These are phyloP conservation scores for Dendrocincla fuliginosa DNA, from an alignment of 2,797 vertebrate genomes.

Conservation along the genomic window DNA sequence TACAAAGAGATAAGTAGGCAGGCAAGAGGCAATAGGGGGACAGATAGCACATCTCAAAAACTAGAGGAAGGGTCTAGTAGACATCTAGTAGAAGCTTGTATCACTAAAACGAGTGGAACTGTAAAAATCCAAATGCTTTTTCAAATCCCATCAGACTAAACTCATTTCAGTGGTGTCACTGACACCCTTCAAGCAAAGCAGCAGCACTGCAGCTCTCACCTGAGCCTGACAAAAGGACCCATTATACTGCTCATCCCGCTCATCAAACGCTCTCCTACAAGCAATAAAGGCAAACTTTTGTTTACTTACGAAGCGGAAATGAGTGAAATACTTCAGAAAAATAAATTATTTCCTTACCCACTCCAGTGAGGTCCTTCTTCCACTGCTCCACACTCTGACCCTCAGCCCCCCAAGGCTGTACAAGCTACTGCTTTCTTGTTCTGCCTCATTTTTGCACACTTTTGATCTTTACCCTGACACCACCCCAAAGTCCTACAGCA, in stretches of 20 bases:
- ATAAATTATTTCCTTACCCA: background rate
- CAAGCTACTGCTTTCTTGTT: background rate
- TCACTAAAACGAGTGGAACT: background rate
- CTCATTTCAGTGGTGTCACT: fast-evolving
- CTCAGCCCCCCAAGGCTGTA: background rate
- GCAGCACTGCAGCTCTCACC: fast-evolving
- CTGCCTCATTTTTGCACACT: background rate
- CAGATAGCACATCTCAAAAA: background rate
- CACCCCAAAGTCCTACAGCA: background rate
- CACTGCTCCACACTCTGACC: background rate
- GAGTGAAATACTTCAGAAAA: background rate
- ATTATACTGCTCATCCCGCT: background rate
- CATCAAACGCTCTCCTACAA: background rate
- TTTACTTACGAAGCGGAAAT: fast-evolving
- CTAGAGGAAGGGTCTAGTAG: background rate
- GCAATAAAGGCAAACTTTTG: background rate
- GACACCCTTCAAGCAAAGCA: background rate
- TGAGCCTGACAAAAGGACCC: background rate
- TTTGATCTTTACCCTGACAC: background rate
- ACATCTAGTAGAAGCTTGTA: background rate
- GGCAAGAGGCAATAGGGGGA: background rate
- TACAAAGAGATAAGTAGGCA: background rate
- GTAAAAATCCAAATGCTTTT: background rate
- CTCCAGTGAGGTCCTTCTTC: background rate
- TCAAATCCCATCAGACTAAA: background rate